Conservation (phyloP, 2,888 invertebrate species). For the Chydorus sphaericus region DNA sequence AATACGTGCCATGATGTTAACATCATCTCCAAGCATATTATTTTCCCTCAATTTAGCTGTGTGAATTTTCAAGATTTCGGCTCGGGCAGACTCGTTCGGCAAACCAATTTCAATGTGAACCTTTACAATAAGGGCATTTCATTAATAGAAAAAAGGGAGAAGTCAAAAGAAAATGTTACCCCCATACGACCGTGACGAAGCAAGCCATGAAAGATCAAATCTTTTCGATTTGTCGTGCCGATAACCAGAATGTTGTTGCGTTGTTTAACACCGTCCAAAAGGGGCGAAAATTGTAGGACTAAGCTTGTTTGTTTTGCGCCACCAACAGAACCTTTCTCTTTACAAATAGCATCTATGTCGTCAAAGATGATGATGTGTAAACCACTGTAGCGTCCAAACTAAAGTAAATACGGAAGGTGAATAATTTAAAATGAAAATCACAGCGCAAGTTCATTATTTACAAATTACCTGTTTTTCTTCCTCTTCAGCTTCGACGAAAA, state of each 20-base stretch:
- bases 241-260: slow-evolving; percentile 97
- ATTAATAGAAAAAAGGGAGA: neutral
- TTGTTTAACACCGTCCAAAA: slow-evolving; percentile 98
- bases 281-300: slow-evolving; percentile 93
- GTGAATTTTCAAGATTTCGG: slow-evolving; percentile 92
- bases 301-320: slow-evolving; percentile 98
- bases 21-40: slow-evolving; percentile 78
- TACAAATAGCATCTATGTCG: slow-evolving; percentile 99
- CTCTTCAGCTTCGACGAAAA: slow-evolving; percentile 98
- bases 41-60: slow-evolving; percentile 81
- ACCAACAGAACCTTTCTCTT: slow-evolving; percentile 91
- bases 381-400: slow-evolving; percentile 89
- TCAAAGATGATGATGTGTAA: slow-evolving; percentile 99
- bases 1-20: slow-evolving; percentile 42
- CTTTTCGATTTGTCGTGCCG: slow-evolving; percentile 88
- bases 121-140: slow-evolving; percentile 22
- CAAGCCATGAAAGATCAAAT: slow-evolving; percentile 98
- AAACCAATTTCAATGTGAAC: slow-evolving; percentile 91
- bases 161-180: slow-evolving; percentile 37
- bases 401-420: slow-evolving; percentile 22
- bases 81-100: slow-evolving; percentile 83
- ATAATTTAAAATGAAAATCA: neutral
- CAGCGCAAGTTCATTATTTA: neutral
- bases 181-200: slow-evolving; percentile 92
- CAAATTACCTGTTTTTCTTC: slow-evolving; percentile 72